Evolutionary conservation across 2,888 invertebrate genomes (phyloP).

Genomic region (Ochlodes sylvanus): DNA sequence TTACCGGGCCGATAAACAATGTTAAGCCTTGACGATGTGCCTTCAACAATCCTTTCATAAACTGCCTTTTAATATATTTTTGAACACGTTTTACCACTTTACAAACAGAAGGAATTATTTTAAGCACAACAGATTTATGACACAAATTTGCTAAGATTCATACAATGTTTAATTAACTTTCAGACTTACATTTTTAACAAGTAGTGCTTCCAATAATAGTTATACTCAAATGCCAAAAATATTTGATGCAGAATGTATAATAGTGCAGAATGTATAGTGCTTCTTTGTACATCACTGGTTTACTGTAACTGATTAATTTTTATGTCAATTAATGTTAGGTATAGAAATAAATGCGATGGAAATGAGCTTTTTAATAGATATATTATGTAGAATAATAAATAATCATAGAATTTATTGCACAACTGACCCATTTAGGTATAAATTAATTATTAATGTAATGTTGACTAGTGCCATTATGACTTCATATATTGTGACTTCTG

Average conservation of each 20-base stretch:
- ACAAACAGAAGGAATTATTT: not conserved
- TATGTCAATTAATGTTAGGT: constrained; percentile 42
- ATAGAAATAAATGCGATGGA: constrained; percentile 46
- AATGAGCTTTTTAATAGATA: constrained; percentile 45
- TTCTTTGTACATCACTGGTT: constrained; percentile 55
- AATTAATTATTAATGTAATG: constrained; percentile 17
- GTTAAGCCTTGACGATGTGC: constrained; percentile 36
- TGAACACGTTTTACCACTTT: constrained; percentile 19
- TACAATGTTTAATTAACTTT: constrained; percentile 26
- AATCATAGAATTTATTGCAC: constrained; percentile 35
- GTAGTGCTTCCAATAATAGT: constrained; percentile 67
- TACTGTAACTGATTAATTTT: constrained; percentile 34
- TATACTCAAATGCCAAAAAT: constrained; percentile 63
- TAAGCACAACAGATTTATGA: constrained; percentile 19
- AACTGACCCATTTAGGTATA: constrained; percentile 38
- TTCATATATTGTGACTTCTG: constrained; percentile 10
- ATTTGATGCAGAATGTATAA: constrained; percentile 46
- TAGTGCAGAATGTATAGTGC: constrained; percentile 46
- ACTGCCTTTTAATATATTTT: constrained; percentile 29
- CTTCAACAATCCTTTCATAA: constrained; percentile 18
- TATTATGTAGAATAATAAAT: constrained; percentile 22
- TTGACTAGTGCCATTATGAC: constrained; percentile 33
- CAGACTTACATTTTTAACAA: constrained; percentile 44
- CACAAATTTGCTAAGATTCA: constrained; percentile 19
- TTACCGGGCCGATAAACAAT: constrained; percentile 25